Base-by-base conservation (phyloP, 30 jellyfish, hydroid and myxozoan genomes). In the Calvadosia cruxmelitensis region DNA sequence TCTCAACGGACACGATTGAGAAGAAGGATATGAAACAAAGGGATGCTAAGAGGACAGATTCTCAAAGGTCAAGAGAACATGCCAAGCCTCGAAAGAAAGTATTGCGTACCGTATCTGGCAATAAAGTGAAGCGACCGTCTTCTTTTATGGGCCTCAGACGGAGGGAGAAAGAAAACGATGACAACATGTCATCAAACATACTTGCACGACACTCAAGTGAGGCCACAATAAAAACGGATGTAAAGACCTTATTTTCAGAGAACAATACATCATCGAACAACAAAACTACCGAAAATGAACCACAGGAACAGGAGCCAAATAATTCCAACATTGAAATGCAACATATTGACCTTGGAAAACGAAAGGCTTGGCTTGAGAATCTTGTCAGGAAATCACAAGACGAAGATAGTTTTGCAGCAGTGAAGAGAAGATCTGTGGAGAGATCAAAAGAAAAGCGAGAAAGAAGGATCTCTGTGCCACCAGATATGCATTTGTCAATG, bases 391-490 rank as follows among this genome's bases (percentile, higher is more conserved):
- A 42, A 42, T 42, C 57, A 42, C 10, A 42, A 42, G 66, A 29
- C 33, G 75, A 66, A 29, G 64, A 66, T 29, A 28, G 20, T 66
- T 42, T 42, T 25, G 24, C 27, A 24, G 64, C 30, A 2, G 75
- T 66, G 13, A 66, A 66, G 28, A 66, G 75, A 28, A 27, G 75
- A 13, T 33, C 75, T 29, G 65, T 66, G 30, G 75, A 66, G 75
- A 42, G 57, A 42, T 5, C 10, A 42, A 20, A 10, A 5, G 57
- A 42, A 20, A 42, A 42, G 57, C 10, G 57, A 42, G 57, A 42
- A 20, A 10, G 57, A 5, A 42, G 57, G 20, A 42, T 5, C 20
- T 42, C 57, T 42, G 20, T 42, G 57, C 57, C 57, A 20, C 20
- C 57, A 5, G 15, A 42, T 5, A 5, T 42, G 10, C 10, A 10